phyloP scores from a whole-genome alignment of 2,888 invertebrate species.

The Candidula unifasciata region DNA sequence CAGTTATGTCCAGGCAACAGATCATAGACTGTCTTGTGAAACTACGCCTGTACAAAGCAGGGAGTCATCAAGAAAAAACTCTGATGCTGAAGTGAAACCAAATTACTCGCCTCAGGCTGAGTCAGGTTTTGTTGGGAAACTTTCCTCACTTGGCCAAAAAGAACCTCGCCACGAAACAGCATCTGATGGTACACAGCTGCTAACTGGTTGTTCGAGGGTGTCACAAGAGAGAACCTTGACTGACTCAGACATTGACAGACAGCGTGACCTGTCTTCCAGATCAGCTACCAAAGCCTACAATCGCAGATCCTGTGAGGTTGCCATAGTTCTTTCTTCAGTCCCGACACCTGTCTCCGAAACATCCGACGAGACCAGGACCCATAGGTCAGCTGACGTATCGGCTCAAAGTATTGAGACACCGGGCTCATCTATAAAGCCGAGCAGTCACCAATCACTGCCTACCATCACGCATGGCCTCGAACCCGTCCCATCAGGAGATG shows the following conservation, averaged over 20 bases:
- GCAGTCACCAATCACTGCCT: conserved; percentile 69
- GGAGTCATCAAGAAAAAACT: conserved; percentile 57
- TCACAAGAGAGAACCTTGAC: conserved; percentile 59
- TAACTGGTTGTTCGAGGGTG: conserved; percentile 52
- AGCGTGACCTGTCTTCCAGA: background rate
- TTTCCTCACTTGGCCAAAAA: conserved; percentile 66
- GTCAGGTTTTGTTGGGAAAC: conserved; percentile 68
- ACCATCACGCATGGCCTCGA: conserved; percentile 52
- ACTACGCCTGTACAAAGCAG: conserved; percentile 63
- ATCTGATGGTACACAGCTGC: conserved; percentile 67
- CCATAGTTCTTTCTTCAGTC: conserved; percentile 33
- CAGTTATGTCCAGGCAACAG: conserved; percentile 68
- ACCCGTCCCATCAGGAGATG: conserved; percentile 55
- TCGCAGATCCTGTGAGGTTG: conserved; percentile 44
- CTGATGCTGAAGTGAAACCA: conserved; percentile 58
- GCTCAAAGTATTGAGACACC: conserved; percentile 53
- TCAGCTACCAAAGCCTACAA: conserved; percentile 20
- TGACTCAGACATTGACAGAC: conserved; percentile 53
- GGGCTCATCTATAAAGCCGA: conserved; percentile 63
- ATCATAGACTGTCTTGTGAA: conserved; percentile 70
- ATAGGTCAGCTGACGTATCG: conserved; percentile 34
- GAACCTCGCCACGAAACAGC: conserved; percentile 54
- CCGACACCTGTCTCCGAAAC: conserved; percentile 22
- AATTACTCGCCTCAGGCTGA: conserved; percentile 65
- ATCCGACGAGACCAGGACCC: conserved; percentile 28